phyloP scores from a whole-genome alignment of 2,113 vertebrate species.

The Bucco capensis region DNA sequence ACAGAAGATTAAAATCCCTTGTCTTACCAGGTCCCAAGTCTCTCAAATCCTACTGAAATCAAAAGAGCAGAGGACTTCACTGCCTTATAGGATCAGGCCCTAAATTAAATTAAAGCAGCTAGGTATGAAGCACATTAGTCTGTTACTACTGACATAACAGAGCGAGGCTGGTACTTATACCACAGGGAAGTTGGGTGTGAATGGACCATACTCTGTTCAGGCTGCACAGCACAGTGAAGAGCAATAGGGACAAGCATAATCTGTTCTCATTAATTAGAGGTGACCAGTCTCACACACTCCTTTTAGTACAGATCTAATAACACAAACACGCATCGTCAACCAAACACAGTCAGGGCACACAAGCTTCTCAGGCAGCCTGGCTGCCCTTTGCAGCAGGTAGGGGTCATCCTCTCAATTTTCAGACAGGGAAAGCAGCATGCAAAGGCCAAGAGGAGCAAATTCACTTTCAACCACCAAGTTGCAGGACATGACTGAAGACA shows the following conservation, averaged over 20 bases:
- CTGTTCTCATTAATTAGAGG: not conserved
- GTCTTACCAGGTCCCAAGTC: not conserved
- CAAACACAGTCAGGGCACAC: rapidly evolving
- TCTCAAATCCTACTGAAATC: not conserved
- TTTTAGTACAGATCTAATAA: not conserved
- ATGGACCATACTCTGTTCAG: not conserved
- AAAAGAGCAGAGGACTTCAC: not conserved
- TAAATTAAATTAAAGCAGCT: not conserved
- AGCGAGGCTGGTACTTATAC: not conserved
- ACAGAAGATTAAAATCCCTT: not conserved
- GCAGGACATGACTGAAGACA: not conserved
- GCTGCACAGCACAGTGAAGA: not conserved
- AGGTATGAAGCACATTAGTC: not conserved
- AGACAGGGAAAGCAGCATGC: not conserved
- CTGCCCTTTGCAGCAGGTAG: not conserved
- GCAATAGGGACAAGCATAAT: not conserved
- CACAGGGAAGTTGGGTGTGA: not conserved
- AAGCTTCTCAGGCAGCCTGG: not conserved
- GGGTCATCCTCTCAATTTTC: not conserved
- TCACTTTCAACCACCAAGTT: not conserved
- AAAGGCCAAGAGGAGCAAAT: not conserved
- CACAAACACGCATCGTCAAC: not conserved
- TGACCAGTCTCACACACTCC: not conserved
- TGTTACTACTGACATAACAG: not conserved
- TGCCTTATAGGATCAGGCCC: not conserved